Base-by-base conservation (phyloP, 2,888 invertebrate genomes). In the Punctoribates punctum region DNA sequence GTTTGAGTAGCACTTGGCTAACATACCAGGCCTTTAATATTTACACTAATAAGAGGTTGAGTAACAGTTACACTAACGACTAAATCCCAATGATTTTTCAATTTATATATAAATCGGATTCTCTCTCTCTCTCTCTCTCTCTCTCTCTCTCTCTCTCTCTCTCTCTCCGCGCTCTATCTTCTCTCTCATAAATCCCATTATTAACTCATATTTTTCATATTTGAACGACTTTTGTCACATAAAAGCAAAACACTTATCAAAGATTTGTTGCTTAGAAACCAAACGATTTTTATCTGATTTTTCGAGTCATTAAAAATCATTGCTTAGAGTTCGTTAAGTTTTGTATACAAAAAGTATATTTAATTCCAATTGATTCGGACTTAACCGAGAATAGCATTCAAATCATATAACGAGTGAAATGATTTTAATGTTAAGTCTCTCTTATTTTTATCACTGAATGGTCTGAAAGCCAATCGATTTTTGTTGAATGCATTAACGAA, bases 31-130 rank as follows among this genome's bases (percentile, higher is more conserved):
- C 67, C 34, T 38, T n/a, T 38, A 38, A 54, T 78, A 73, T 78
- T 78, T 78, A 54, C 77, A 77, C 46, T 78, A 75, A 77, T 78
- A 78, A 78, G 78, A 76, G 78, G 77, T 76, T n/a, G 20, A 67
- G 29, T 67, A 67, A 67, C 67, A 67, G 67, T 38, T 67, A 67
- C 34, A 20, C 38, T 42, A 67, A 67, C 29, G 38, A 0, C 13
- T 20, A 67, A 67, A n/a, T n/a, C 38, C 46, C 73, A 25, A 38
- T 54, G n/a, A 73, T 42, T 38, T 46, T 25, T 54, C 23, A 17
- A 46, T 54, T 34, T 73, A 29, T 73, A 34, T 54, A 4, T n/a
- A n/a, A n/a, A n/a, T n/a, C n/a, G n/a, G n/a, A 20, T 42, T 42
- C 42, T 67, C 42, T 38, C 34, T 65, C 34, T 65, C 67, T 67